A percentile compares a stretch with the other conserved stretches of the same genome.
phyloP scores from a whole-genome alignment of 1,140 invertebrate species.

The Campoletis sonorensis region DNA sequence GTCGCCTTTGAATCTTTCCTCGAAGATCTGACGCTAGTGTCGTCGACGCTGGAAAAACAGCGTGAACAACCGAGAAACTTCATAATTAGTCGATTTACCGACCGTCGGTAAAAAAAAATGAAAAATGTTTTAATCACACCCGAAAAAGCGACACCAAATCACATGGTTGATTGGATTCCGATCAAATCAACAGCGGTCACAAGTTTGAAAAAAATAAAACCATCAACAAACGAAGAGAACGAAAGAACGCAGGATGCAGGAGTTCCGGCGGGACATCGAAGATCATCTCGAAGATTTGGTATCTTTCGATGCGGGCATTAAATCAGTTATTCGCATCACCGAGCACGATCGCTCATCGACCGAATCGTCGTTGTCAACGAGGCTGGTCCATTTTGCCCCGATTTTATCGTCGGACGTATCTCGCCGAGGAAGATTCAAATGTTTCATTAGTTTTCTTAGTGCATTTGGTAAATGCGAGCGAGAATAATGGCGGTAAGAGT shows the following conservation, averaged over 20 bases:
- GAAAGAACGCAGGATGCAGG: not conserved
- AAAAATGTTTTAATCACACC: not conserved
- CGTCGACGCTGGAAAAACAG: slow-evolving; percentile 59
- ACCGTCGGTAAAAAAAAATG: not conserved
- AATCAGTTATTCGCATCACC: slow-evolving; percentile 50
- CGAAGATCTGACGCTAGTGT: slow-evolving; percentile 38
- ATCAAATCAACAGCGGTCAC: too few relatives aligned
- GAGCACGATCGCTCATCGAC: slow-evolving; percentile 39
- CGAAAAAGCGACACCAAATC: not conserved
- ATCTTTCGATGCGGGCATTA: slow-evolving; percentile 42
- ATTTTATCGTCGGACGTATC: slow-evolving; percentile 17
- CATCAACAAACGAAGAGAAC: not conserved
- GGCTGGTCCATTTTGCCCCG: not conserved
- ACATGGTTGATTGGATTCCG: too few relatives aligned
- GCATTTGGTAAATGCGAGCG: not conserved
- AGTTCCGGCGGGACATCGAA: slow-evolving; percentile 23
- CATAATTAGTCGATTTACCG: slow-evolving; percentile 58
- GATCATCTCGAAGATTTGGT: slow-evolving; percentile 34
- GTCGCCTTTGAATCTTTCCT: slow-evolving; percentile 50
- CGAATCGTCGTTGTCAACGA: slow-evolving; percentile 33
- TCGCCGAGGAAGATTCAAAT: not conserved
- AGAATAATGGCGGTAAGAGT: not conserved
- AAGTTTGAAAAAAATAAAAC: slow-evolving; percentile 6
- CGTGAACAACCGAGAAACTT: slow-evolving; percentile 69
- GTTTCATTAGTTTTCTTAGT: not conserved